Base-by-base conservation (phyloP, 2,797 vertebrate genomes). In the Cirrhinus mrigala region DNA sequence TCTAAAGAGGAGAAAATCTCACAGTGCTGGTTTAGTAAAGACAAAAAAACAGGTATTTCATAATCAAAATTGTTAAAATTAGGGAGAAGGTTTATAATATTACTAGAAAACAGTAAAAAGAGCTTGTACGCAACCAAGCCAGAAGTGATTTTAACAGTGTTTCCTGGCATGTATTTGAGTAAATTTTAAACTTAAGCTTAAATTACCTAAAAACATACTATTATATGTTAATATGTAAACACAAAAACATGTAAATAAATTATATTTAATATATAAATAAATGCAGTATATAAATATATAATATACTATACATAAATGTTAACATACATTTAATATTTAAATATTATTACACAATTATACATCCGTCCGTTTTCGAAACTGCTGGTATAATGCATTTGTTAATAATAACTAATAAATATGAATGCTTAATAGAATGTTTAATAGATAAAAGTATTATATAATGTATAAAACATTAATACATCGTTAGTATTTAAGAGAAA, bases 1-100 rank as follows among this genome's bases (percentile, higher is more conserved):
- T 48, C 27, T 80, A 3, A 33, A 46, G 10, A 79, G 4, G 24
- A 79, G 44, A 50, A 80, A 33, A n/a, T 60, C 54, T 64, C 18
- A 48, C 54, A 64, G 24, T 66, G 24, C 50, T 81, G 50, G 66
- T 82, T 62, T 76, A 54, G 71, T 62, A 9, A 40, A 69, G 37
- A 56, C 48, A 68, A 16, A 66, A 6, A 37, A 77, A 50, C 16
- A 75, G 27, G 16, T 44, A 15, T 46, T 44, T 71, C 8, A 44
- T 44, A 56, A 52, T 46, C n/a, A 71, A 8, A 29, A 58, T 15
- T 56, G 33, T 40, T 79, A 62, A 46, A 22, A 75, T 18, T 56
- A 56, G 73, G 5, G 24, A 27, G 71, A 71, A 27, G 3, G 20
- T 24, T 79, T 29, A 37, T 29, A 44, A 6, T 10, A 73, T 24